phyloP scores from a whole-genome alignment of 2,113 vertebrate genomes.

The Orthonyx spaldingii region DNA sequence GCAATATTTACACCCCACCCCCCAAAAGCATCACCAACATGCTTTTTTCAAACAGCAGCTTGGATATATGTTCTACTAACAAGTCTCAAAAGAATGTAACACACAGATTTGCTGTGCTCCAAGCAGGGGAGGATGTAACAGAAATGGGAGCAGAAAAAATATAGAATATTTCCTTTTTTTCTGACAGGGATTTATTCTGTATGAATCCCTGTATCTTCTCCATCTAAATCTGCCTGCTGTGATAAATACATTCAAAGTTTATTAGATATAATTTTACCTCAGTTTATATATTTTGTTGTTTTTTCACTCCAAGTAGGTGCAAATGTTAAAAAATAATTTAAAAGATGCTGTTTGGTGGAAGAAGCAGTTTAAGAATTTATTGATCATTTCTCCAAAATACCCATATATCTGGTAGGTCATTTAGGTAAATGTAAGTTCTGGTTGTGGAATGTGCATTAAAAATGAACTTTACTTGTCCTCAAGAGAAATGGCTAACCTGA shows the following conservation, averaged over 20 bases:
- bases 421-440: slow-evolving; percentile 13
- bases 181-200: not conserved
- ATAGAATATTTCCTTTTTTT: not conserved
- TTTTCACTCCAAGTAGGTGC: not conserved
- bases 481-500: slow-evolving; percentile 43
- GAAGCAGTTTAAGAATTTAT: slow-evolving; percentile 30
- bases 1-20: not conserved
- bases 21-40: not conserved
- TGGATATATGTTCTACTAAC: not conserved
- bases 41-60: not conserved
- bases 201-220: not conserved
- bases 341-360: not conserved
- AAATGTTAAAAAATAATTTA: not conserved
- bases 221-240: slow-evolving; percentile 1
- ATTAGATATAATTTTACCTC: slow-evolving; percentile 27
- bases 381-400: slow-evolving; percentile 7
- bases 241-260: slow-evolving; percentile 28
- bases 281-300: not conserved
- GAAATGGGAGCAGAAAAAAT: slow-evolving; percentile 8
- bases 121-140: not conserved
- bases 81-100: not conserved
- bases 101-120: not conserved
- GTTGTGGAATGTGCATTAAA: not conserved
- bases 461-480: slow-evolving; percentile 13
- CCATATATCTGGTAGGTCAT: not conserved